Percentiles rank a stretch among this genome's conserved stretches.
Evolutionary conservation across 1,140 invertebrate genomes (phyloP).

Genomic region (Drosophila pachea): DNA sequence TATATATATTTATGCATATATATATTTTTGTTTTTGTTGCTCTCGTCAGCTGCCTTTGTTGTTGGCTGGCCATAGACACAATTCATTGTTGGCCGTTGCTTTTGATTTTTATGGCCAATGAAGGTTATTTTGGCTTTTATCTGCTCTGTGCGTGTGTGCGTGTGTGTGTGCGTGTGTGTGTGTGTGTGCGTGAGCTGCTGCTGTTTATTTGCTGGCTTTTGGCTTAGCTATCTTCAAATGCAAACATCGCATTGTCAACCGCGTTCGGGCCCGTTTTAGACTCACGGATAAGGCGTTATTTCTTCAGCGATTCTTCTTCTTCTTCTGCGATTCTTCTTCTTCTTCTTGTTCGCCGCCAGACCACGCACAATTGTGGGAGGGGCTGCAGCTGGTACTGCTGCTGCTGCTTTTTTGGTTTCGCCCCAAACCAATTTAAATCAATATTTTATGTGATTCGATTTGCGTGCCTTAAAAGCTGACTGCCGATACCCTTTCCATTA

Average conservation of each 20-base stretch:
- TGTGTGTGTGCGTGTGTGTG: not conserved
- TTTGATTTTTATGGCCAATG: constrained; percentile 75
- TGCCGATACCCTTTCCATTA: not conserved
- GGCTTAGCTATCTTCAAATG: constrained; percentile 23
- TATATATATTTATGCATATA: too few species aligned
- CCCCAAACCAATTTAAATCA: constrained; percentile 51
- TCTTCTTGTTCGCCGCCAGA: constrained; percentile 48
- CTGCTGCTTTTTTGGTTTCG: not conserved
- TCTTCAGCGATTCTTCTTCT: constrained; percentile 16
- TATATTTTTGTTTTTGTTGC: constrained; percentile 16
- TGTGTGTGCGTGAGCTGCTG: not conserved
- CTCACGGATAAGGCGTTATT: constrained; percentile 28
- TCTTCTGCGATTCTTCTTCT: constrained; percentile 22
- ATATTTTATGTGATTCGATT: constrained; percentile 21
- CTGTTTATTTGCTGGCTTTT: constrained; percentile 12
- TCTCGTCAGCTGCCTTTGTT: constrained; percentile 28
- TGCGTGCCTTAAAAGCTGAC: not conserved
- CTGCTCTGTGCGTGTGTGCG: constrained; percentile 41
- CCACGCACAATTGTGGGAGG: constrained; percentile 66
- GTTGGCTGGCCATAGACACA: constrained; percentile 59
- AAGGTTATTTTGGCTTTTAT: constrained; percentile 73
- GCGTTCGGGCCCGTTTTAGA: constrained; percentile 12
- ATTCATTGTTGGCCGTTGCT: constrained; percentile 66
- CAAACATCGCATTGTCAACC: constrained; percentile 15
- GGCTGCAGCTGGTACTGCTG: constrained; percentile 8